Conservation (phyloP, 1,140 invertebrate species). For the Belonocnema kinseyi region DNA sequence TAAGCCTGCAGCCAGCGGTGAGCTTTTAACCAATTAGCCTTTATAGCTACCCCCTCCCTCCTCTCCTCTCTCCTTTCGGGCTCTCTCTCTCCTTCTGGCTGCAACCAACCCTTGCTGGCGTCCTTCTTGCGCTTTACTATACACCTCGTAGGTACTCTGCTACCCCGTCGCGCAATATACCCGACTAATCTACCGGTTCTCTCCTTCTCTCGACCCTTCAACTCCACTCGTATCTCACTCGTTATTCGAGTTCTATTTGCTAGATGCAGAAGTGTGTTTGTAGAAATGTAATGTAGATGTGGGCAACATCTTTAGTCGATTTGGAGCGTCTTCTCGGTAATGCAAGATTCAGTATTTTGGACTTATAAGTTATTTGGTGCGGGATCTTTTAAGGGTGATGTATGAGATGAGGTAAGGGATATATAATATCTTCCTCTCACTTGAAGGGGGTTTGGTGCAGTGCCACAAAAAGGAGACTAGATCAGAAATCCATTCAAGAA, state of each 20-base stretch:
- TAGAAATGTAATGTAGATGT: no score
- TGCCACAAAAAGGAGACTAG: no score
- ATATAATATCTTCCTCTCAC: no score
- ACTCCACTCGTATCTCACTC: constrained; percentile 39
- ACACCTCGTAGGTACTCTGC: constrained; percentile 44
- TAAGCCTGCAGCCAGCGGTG: constrained; percentile 75
- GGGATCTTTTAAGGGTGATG: no score
- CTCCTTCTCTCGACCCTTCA: constrained; percentile 46
- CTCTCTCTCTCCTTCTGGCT: constrained; percentile 33
- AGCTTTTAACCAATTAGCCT: constrained; percentile 77
- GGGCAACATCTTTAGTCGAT: background rate
- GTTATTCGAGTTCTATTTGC: constrained; percentile 32
- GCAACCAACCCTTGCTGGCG: constrained; percentile 40
- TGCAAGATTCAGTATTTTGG: background rate
- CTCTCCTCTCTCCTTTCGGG: constrained; percentile 33
- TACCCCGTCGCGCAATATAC: constrained; percentile 66
- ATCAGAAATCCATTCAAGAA: no score
- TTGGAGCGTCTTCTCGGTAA: constrained; percentile 10
- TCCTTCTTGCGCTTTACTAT: constrained; percentile 48
- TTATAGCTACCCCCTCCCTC: constrained; percentile 62
- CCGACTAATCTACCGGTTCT: constrained; percentile 71
- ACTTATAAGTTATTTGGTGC: background rate
- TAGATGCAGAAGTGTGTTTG: background rate
- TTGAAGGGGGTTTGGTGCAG: no score
- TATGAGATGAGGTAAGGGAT: no score